Evolutionary conservation across 2,797 vertebrate genomes (phyloP).

Genomic region (Hylomyscus alleni): DNA sequence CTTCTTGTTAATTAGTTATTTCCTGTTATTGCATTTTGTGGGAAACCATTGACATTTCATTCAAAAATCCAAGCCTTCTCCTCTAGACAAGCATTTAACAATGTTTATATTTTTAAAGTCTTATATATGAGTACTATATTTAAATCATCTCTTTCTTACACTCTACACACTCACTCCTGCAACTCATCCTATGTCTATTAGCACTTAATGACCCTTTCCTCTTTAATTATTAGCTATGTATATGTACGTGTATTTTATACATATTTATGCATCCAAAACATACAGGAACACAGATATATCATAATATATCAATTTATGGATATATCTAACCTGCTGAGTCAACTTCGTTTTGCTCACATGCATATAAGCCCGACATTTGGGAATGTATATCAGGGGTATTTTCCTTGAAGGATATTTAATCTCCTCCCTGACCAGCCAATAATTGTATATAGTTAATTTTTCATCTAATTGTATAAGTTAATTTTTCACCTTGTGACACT

Average conservation of each 20-base stretch:
- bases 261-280: not conserved
- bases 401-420: not conserved
- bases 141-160: not conserved
- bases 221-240: not conserved
- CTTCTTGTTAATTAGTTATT: not conserved
- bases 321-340: not conserved
- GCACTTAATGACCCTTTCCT: not conserved
- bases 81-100: not conserved
- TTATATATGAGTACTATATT: not conserved
- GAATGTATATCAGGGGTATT: not conserved
- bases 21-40: not conserved
- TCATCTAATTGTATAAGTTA: no score
- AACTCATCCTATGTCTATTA: not conserved
- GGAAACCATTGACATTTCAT: not conserved
- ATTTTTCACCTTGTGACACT: not conserved
- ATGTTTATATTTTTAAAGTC: not conserved
- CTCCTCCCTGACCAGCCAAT: not conserved
- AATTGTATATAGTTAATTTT: not conserved
- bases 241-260: not conserved
- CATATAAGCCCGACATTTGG: not conserved
- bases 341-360: not conserved
- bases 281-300: no score
- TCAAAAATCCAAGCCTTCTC: not conserved
- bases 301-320: not conserved
- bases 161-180: not conserved